A percentile compares a stretch with the other conserved stretches of the same genome.
Evolutionary conservation across 2,888 invertebrate species (phyloP).

Genomic region (Merodon equestris): DNA sequence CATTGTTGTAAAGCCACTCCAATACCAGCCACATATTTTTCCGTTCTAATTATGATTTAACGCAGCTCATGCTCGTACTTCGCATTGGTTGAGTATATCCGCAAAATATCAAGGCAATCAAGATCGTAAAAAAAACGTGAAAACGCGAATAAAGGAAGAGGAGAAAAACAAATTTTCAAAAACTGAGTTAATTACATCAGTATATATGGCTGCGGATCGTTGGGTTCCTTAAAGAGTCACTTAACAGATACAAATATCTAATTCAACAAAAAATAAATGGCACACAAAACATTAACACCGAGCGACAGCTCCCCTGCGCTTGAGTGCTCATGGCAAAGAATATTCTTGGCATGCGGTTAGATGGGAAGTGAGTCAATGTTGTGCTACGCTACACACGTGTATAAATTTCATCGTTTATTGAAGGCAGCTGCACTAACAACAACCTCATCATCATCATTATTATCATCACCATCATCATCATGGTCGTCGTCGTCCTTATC

Average conservation of each 20-base stretch:
- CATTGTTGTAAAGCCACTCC: conserved; percentile 6
- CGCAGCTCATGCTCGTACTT: conserved; percentile 3
- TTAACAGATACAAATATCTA: conserved; percentile 58
- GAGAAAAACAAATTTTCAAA: conserved; percentile 32
- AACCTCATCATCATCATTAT: conserved; percentile 24
- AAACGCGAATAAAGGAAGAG: background rate
- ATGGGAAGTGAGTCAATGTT: conserved; percentile 42
- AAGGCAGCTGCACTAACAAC: conserved; percentile 60
- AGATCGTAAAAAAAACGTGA: background rate
- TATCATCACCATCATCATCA: conserved; percentile 33
- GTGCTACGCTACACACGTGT: conserved; percentile 18
- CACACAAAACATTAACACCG: conserved; percentile 42
- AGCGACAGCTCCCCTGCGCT: background rate
- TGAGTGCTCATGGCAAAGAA: conserved; percentile 22
- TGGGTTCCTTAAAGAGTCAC: conserved; percentile 52
- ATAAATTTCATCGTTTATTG: conserved; percentile 58
- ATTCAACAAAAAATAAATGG: conserved; percentile 62
- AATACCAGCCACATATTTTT: conserved; percentile 11
- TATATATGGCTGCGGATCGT: conserved; percentile 39
- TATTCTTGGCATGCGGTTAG: conserved; percentile 33
- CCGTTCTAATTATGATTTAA: conserved; percentile 55
- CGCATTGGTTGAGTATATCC: no score
- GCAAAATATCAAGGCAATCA: background rate
- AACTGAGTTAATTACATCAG: conserved; percentile 57
- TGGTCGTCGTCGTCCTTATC: conserved; percentile 11